Conservation (phyloP, 2,797 vertebrate genomes). For the Masticophis lateralis region DNA sequence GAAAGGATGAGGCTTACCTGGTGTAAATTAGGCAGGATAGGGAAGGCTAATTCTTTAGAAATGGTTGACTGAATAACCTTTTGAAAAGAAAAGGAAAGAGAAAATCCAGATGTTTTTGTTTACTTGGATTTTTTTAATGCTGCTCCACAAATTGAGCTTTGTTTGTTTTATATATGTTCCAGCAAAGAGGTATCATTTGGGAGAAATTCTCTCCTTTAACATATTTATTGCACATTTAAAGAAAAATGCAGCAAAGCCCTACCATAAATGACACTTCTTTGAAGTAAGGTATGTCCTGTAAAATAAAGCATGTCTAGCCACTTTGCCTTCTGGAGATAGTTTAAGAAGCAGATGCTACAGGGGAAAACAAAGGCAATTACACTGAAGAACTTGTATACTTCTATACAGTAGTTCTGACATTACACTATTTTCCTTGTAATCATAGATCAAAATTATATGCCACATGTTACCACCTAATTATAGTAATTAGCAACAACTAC, state of each 20-base stretch:
- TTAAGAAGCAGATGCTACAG: conserved; percentile 10
- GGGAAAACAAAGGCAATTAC: neutral
- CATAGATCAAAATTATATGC: neutral
- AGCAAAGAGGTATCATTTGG: neutral
- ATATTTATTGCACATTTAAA: neutral
- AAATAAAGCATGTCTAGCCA: neutral
- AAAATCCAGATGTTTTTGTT: neutral
- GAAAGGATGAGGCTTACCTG: neutral
- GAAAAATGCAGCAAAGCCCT: neutral
- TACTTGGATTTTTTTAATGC: neutral
- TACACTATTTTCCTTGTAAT: conserved; percentile 46
- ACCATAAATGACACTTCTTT: neutral
- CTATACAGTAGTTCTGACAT: neutral
- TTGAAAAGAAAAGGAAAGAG: neutral
- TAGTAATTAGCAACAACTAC: neutral
- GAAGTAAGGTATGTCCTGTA: neutral
- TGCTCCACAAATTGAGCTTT: neutral
- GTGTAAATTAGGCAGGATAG: neutral
- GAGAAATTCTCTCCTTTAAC: neutral
- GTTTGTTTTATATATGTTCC: neutral
- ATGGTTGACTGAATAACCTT: neutral
- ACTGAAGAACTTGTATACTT: neutral
- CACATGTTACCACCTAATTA: conserved; percentile 49
- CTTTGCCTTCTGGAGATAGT: neutral
- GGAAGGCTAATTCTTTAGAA: neutral